phyloP scores from a whole-genome alignment of 2,113 vertebrate species.

The rat (Rattus norvegicus) region GRCr8 NC_086031.1:70192001-70192500 shows the following conservation, averaged over 20 bases:
- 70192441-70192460: neutral
- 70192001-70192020: too few species aligned
- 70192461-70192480: neutral
- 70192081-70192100: neutral
- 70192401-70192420: neutral
- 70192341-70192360: neutral
- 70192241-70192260: too few species aligned
- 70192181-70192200: too few species aligned
- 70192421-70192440: neutral
- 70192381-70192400: neutral
- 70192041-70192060: too few species aligned
- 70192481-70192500: neutral
- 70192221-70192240: too few species aligned
- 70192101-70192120: neutral
- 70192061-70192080: neutral
- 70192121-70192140: neutral
- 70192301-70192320: too few species aligned
- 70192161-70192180: neutral
- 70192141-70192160: too few species aligned
- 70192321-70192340: neutral
- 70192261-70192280: too few species aligned
- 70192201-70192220: too few species aligned
- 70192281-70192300: too few species aligned
- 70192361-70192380: neutral
- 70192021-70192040: too few species aligned